These are phyloP conservation scores for Campoletis sonorensis DNA, from an alignment of 1,140 invertebrate species.

Conservation along the genomic window DNA sequence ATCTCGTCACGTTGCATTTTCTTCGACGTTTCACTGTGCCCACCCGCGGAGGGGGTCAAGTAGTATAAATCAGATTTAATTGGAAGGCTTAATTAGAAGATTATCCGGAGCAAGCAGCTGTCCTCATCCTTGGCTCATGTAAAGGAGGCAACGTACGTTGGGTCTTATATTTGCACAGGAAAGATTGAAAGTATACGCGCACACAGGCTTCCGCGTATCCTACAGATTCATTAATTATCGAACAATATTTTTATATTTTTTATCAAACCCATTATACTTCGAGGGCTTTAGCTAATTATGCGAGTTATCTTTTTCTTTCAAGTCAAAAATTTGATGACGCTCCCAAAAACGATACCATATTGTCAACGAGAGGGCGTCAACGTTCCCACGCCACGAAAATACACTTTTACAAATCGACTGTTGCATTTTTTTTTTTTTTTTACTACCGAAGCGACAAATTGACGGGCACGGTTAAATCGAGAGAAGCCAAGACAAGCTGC, in stretches of 20 bases:
- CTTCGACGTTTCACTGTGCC: background rate
- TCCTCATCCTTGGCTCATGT: conserved; percentile 31
- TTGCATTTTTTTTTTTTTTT: background rate
- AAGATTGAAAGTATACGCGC: background rate
- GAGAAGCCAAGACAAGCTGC: background rate
- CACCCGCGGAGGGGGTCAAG: conserved; percentile 16
- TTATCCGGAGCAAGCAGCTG: conserved; percentile 48
- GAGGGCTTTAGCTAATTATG: too few relatives aligned
- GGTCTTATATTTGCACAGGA: background rate
- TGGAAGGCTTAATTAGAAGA: conserved; percentile 50
- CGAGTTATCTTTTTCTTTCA: too few relatives aligned
- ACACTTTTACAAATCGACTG: background rate
- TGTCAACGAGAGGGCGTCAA: background rate
- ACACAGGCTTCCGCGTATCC: too few relatives aligned
- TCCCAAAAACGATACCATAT: background rate
- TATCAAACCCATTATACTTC: too few relatives aligned
- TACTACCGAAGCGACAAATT: conserved; percentile 6
- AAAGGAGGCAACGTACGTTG: conserved; percentile 19
- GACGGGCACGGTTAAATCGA: background rate
- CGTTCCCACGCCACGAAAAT: conserved; percentile 26
- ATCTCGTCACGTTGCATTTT: conserved; percentile 13
- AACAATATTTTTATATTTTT: too few relatives aligned
- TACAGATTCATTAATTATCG: too few relatives aligned
- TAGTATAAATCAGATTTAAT: conserved; percentile 51
- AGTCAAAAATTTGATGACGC: too few relatives aligned